Percentiles rank a stretch among this genome's conserved stretches.
Conservation (phyloP, 2,888 invertebrate genomes). For the Strigamia crassipes region DNA sequence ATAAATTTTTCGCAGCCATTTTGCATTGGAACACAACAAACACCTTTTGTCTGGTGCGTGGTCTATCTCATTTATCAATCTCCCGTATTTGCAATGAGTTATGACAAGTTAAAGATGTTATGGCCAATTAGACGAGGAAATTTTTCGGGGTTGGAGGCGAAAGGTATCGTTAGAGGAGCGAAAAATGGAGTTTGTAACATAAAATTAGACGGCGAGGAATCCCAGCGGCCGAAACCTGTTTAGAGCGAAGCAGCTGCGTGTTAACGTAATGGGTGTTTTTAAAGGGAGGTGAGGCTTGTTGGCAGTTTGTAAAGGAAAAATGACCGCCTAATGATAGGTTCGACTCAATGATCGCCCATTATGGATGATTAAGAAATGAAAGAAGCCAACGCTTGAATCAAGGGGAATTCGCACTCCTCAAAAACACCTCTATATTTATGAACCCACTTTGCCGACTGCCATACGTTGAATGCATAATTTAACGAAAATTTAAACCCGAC, state of each 20-base stretch:
- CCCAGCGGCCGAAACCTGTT: slow-evolving; percentile 1
- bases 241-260: slow-evolving; percentile 12
- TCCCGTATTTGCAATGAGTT: slow-evolving; percentile 37
- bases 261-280: neutral
- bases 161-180: slow-evolving; percentile 31
- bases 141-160: neutral
- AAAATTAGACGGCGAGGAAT: slow-evolving; percentile 5
- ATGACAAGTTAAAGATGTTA: slow-evolving; percentile 34
- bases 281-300: slow-evolving; percentile 18
- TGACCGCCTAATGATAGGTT: slow-evolving; percentile 34
- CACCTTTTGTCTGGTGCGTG: neutral
- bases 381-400: slow-evolving; percentile 17
- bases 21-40: neutral
- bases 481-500: neutral
- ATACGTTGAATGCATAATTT: neutral
- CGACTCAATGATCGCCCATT: slow-evolving; percentile 20
- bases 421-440: slow-evolving; percentile 34
- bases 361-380: slow-evolving; percentile 31
- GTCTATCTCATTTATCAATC: slow-evolving; percentile 6
- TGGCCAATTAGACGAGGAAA: slow-evolving; percentile 28
- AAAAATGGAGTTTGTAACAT: slow-evolving; percentile 28
- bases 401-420: slow-evolving; percentile 28
- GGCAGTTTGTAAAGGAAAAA: slow-evolving; percentile 37
- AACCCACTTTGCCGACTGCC: neutral
- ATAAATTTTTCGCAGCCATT: neutral